These are phyloP conservation scores for Rhopalosiphum padi DNA, from an alignment of 1,140 invertebrate species.

Conservation along the genomic window DNA sequence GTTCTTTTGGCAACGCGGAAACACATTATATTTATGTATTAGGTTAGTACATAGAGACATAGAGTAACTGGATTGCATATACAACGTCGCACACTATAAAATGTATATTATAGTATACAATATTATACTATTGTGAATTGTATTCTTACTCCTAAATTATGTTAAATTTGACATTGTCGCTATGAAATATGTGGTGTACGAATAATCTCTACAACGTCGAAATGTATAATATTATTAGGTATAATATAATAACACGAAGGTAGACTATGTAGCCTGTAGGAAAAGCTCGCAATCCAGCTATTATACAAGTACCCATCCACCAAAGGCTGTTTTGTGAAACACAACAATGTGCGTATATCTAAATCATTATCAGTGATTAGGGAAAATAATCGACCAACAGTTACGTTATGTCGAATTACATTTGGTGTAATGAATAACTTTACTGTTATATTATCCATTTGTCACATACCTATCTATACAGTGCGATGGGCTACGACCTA, in stretches of 20 bases:
- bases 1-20: not conserved
- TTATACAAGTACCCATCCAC: not conserved
- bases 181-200: not conserved
- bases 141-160: conserved; percentile 1
- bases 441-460: not conserved
- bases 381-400: not conserved
- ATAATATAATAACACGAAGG: not conserved
- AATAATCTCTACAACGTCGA: not conserved
- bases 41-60: not conserved
- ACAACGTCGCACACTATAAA: not conserved
- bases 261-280: not conserved
- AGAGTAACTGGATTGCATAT: not conserved
- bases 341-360: not conserved
- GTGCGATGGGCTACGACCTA: not conserved
- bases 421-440: not conserved
- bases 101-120: not conserved
- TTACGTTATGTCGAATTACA: not conserved
- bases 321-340: not conserved
- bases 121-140: not conserved
- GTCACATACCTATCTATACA: not conserved
- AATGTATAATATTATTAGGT: not conserved
- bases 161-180: not conserved
- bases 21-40: not conserved
- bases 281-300: not conserved
- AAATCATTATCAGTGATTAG: conserved; percentile 13